These are phyloP conservation scores for Lepidonotus clava DNA, from an alignment of 2,888 invertebrate genomes.

Conservation along the genomic window DNA sequence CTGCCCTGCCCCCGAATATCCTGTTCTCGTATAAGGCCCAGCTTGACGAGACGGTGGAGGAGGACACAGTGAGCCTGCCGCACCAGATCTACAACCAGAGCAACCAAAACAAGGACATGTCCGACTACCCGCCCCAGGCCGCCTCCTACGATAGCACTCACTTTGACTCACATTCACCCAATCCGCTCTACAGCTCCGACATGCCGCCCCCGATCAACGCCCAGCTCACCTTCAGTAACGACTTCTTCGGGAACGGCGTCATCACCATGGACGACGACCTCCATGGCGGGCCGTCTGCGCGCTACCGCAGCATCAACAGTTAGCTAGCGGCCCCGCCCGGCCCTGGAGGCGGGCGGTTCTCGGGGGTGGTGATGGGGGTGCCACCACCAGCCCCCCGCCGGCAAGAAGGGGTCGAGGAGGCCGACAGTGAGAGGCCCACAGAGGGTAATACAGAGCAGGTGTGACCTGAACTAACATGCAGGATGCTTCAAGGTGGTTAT, in stretches of 20 bases:
- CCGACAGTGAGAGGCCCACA: too few relatives aligned
- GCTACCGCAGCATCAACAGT: constrained; percentile 18
- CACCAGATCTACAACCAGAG: constrained; percentile 81
- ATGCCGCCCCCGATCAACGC: constrained; percentile 24
- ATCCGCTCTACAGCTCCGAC: constrained; percentile 60
- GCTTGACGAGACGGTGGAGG: constrained; percentile 88
- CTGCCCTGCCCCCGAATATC: constrained; percentile 60
- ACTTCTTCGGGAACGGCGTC: constrained; percentile 44
- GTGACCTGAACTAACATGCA: too few relatives aligned
- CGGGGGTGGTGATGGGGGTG: constrained; percentile 39
- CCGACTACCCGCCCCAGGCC: constrained; percentile 40
- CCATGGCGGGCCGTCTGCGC: neutral
- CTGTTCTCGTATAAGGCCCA: constrained; percentile 91
- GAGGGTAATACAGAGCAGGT: too few relatives aligned
- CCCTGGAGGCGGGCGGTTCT: neutral
- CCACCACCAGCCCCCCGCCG: neutral
- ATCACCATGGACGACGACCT: constrained; percentile 45
- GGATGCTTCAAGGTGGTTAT: too few relatives aligned
- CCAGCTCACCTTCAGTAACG: constrained; percentile 33
- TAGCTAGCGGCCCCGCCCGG: constrained; percentile 33
- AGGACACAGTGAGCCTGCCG: constrained; percentile 88
- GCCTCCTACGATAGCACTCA: constrained; percentile 60
- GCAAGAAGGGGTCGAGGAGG: too few relatives aligned
- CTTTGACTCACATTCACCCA: constrained; percentile 58
- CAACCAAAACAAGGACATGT: constrained; percentile 47